These are phyloP conservation scores for Falco concolor DNA, from an alignment of 2,797 vertebrate genomes.

Conservation along the genomic window DNA sequence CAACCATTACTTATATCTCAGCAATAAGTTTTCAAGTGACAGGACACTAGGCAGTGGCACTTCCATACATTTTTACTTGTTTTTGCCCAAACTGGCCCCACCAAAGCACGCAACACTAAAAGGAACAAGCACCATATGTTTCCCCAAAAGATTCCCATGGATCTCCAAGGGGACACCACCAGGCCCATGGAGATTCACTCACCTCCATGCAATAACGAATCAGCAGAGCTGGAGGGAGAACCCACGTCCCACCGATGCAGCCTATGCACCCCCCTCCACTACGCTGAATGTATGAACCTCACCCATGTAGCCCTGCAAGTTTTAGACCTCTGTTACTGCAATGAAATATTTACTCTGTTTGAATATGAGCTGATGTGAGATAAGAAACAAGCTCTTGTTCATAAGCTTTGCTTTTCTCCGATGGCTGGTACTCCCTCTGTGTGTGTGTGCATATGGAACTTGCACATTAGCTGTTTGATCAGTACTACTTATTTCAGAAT, in stretches of 20 bases:
- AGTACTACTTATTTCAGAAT: neutral
- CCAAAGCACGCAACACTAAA: neutral
- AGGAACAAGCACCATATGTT: neutral
- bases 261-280: neutral
- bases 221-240: neutral
- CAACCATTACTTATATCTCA: neutral
- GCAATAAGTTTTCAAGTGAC: neutral
- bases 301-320: neutral
- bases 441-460: neutral
- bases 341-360: neutral
- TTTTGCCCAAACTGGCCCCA: neutral
- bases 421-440: neutral
- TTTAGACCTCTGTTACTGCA: neutral
- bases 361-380: neutral
- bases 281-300: rapidly evolving
- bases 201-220: rapidly evolving
- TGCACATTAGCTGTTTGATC: neutral
- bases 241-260: neutral
- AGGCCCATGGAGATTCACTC: neutral
- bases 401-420: neutral
- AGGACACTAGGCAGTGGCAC: neutral
- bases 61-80: neutral
- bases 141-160: neutral
- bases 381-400: neutral
- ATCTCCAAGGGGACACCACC: neutral